These are phyloP conservation scores for Numida meleagris DNA, from an alignment of 2,113 vertebrate genomes.

Conservation along the genomic window DNA sequence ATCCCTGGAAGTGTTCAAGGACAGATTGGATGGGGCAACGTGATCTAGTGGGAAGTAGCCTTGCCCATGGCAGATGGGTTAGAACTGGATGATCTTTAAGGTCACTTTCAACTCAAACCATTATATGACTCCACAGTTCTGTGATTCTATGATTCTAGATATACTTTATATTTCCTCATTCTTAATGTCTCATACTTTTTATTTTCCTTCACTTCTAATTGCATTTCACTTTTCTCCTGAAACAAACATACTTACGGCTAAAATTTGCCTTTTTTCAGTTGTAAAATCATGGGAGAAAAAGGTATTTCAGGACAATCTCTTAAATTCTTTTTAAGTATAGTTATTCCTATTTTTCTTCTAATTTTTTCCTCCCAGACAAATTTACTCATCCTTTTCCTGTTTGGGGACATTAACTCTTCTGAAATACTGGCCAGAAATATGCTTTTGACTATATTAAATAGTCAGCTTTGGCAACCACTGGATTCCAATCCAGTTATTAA, in stretches of 20 bases:
- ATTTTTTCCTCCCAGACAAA: slow-evolving; percentile 26
- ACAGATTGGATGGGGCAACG: neutral
- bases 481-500: slow-evolving; percentile 59
- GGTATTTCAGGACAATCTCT: neutral
- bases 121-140: neutral
- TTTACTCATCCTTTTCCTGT: slow-evolving; percentile 47
- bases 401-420: neutral
- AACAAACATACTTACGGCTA: neutral
- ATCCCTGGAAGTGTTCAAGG: neutral
- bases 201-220: neutral
- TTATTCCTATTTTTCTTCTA: slow-evolving; percentile 19
- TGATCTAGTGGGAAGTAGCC: neutral
- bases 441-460: slow-evolving; percentile 6
- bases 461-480: neutral
- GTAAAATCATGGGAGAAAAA: neutral
- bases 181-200: neutral
- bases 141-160: neutral
- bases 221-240: neutral
- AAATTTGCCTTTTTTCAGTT: neutral
- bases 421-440: slow-evolving; percentile 6
- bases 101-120: neutral
- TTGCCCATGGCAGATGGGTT: neutral
- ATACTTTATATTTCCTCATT: neutral
- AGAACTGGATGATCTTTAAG: neutral
- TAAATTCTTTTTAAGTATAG: neutral